These are phyloP conservation scores for Labroides dimidiatus DNA, from an alignment of 2,797 vertebrate species.

Conservation along the genomic window DNA sequence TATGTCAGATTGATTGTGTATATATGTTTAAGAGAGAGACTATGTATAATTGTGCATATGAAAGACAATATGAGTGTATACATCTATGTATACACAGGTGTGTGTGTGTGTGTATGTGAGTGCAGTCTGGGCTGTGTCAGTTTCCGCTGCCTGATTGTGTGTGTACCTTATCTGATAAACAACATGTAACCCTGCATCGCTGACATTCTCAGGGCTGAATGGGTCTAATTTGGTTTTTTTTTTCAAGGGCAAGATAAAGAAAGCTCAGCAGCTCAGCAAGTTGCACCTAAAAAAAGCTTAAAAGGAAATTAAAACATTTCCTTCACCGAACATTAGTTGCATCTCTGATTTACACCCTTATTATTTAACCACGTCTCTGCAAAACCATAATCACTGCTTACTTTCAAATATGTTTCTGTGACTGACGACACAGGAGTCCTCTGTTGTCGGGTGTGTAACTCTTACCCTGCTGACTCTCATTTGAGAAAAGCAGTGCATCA, in stretches of 20 bases:
- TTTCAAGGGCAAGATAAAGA: slow-evolving; percentile 25
- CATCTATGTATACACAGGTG: slow-evolving; percentile 73
- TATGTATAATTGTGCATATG: slow-evolving; percentile 61
- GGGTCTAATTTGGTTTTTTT: slow-evolving; percentile 57
- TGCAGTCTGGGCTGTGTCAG: slow-evolving; percentile 60
- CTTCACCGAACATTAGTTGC: not conserved
- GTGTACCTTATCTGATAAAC: slow-evolving; percentile 83
- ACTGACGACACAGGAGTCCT: slow-evolving; percentile 64
- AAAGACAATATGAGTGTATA: slow-evolving; percentile 72
- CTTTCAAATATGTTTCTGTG: slow-evolving; percentile 63
- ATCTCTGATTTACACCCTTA: slow-evolving; percentile 59
- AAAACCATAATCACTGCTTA: slow-evolving; percentile 46
- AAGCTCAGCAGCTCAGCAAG: slow-evolving; percentile 42
- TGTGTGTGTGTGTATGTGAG: slow-evolving; percentile 46
- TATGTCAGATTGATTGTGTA: slow-evolving; percentile 60
- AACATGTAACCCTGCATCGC: slow-evolving; percentile 68
- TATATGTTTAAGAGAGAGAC: slow-evolving; percentile 51
- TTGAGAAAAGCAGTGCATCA: slow-evolving; percentile 20
- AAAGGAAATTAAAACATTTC: not conserved
- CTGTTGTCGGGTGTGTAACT: too few relatives aligned
- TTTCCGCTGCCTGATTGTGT: slow-evolving; percentile 75
- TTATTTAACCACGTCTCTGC: slow-evolving; percentile 44
- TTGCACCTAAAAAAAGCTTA: slow-evolving; percentile 30
- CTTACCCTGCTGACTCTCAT: not conserved
- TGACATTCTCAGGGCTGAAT: slow-evolving; percentile 72